Conservation (phyloP, 2,113 vertebrate species). For the Pantherophis guttatus region DNA sequence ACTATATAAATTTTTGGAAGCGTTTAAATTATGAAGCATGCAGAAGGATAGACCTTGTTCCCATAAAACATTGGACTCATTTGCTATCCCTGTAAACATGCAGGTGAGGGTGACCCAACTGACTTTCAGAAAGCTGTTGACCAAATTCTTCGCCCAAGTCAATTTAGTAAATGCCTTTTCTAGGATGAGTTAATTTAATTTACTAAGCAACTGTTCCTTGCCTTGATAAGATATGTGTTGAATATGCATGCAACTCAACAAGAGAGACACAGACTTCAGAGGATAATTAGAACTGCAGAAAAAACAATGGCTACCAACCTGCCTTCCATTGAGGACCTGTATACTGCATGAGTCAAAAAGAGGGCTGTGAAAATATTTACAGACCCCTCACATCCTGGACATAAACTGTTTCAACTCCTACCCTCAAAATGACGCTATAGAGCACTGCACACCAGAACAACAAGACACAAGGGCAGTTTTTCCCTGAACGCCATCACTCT, state of each 20-base stretch:
- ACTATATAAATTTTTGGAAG: not conserved
- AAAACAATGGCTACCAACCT: too few relatives aligned
- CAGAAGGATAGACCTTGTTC: not conserved
- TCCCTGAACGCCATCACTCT: too few relatives aligned
- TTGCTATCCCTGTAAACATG: not conserved
- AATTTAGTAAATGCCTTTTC: not conserved
- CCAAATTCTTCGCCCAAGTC: not conserved
- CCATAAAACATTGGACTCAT: not conserved
- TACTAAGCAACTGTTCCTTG: not conserved
- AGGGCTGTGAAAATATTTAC: too few relatives aligned
- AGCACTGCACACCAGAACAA: too few relatives aligned
- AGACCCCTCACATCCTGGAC: too few relatives aligned
- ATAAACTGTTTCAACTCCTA: too few relatives aligned
- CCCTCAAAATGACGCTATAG: too few relatives aligned
- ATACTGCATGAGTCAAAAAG: too few relatives aligned
- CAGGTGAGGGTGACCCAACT: not conserved
- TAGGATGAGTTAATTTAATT: not conserved
- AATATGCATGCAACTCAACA: not conserved
- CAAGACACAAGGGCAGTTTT: too few relatives aligned
- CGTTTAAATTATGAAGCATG: not conserved
- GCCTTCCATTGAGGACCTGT: too few relatives aligned
- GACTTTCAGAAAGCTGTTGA: not conserved
- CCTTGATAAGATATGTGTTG: not conserved
- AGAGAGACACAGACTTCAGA: too few relatives aligned
- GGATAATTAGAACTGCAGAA: too few relatives aligned